These are phyloP conservation scores for Hypothenemus hampei DNA, from an alignment of 1,140 invertebrate species.

Conservation along the genomic window DNA sequence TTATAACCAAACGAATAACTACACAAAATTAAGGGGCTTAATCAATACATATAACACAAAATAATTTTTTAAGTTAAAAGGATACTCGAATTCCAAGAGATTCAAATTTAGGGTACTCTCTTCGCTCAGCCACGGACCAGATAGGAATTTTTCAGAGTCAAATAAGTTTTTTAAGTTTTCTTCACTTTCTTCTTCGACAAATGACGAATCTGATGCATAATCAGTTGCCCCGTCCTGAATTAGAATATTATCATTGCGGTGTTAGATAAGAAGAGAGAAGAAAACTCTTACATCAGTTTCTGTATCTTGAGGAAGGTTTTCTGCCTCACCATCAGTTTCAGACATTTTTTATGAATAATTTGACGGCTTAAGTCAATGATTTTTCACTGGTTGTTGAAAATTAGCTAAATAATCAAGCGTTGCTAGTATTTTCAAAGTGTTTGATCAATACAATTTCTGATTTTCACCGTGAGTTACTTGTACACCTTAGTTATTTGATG, in stretches of 20 bases:
- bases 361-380: background rate
- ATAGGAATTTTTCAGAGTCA: slow-evolving; percentile 39
- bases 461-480: too few species aligned
- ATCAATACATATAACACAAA: slow-evolving; percentile 9
- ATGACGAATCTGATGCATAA: slow-evolving; percentile 18
- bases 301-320: slow-evolving; percentile 28
- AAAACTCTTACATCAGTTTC: slow-evolving; percentile 4
- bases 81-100: slow-evolving; percentile 45
- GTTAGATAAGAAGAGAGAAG: too few species aligned
- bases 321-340: slow-evolving; percentile 29
- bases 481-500: too few species aligned
- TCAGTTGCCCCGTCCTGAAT: slow-evolving; percentile 10
- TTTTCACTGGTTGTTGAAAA: background rate
- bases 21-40: slow-evolving; percentile 11
- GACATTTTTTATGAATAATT: slow-evolving; percentile 27
- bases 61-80: slow-evolving; percentile 16
- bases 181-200: slow-evolving; percentile 31
- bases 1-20: slow-evolving; percentile 87
- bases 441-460: slow-evolving; percentile 3
- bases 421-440: background rate
- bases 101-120: slow-evolving; percentile 37
- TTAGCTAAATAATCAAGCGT: background rate
- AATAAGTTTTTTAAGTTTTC: slow-evolving; percentile 33
- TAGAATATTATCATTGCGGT: too few species aligned
- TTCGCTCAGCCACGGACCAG: slow-evolving; percentile 37